Evolutionary conservation across 2,113 vertebrate species (phyloP).

Genomic region (Narcine bancroftii): DNA sequence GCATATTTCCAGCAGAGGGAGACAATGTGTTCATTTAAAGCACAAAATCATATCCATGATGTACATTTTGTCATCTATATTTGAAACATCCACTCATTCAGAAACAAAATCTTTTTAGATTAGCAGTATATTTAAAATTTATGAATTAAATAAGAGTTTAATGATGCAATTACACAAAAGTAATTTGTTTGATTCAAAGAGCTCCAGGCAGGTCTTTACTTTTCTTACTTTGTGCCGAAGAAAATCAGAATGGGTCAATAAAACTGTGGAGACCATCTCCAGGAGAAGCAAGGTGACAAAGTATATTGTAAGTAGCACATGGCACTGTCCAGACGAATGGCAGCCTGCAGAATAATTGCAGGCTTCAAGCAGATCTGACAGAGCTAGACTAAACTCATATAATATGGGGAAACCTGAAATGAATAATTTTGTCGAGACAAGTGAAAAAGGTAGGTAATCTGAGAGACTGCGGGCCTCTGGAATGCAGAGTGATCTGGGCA

Average conservation of each 20-base stretch:
- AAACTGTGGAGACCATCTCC: background rate
- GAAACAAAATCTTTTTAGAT: background rate
- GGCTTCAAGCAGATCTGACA: background rate
- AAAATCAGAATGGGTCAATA: background rate
- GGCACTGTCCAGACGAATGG: background rate
- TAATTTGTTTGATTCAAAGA: background rate
- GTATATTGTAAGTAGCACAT: background rate
- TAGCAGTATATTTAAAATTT: background rate
- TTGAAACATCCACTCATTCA: background rate
- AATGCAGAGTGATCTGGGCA: too few relatives aligned
- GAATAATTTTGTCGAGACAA: too few relatives aligned
- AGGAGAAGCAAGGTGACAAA: background rate
- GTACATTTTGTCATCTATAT: background rate
- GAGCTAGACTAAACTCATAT: background rate
- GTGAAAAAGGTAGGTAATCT: too few relatives aligned
- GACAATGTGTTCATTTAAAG: background rate
- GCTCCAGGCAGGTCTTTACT: background rate
- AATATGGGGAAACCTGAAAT: too few relatives aligned
- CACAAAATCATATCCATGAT: background rate
- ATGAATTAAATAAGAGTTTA: background rate
- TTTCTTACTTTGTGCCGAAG: background rate
- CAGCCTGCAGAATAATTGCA: background rate
- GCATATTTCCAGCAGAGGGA: background rate
- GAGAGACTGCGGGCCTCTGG: too few relatives aligned
- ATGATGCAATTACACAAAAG: background rate